Percentiles rank a stretch among this genome's conserved stretches.
Evolutionary conservation across 2,797 vertebrate species (phyloP).

Genomic region (Alfaro cultratus): DNA sequence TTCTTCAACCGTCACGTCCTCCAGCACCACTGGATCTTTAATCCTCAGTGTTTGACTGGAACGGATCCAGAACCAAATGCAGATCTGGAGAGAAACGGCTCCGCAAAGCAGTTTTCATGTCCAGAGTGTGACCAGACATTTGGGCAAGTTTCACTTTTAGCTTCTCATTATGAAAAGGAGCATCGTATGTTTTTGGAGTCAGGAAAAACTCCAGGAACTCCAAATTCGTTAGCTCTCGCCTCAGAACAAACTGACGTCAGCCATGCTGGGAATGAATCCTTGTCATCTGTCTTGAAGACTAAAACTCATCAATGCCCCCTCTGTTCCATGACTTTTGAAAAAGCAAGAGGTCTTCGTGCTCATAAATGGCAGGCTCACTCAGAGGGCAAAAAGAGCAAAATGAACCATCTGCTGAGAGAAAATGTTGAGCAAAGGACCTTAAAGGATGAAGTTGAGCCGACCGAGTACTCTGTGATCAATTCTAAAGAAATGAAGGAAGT

Average conservation of each 20-base stretch:
- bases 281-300: conserved; percentile 22
- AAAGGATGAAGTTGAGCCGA: conserved; percentile 6
- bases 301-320: conserved; percentile 71
- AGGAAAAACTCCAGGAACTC: conserved; percentile 22
- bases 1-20: conserved; percentile 79
- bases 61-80: conserved; percentile 21
- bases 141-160: conserved; percentile 44
- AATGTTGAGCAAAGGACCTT: conserved; percentile 1
- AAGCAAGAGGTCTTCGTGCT: conserved; percentile 76
- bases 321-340: conserved; percentile 76
- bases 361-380: conserved; percentile 83
- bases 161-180: conserved; percentile 53
- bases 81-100: not conserved
- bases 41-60: conserved; percentile 56
- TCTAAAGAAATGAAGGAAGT: conserved; percentile 24
- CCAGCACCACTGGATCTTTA: conserved; percentile 73
- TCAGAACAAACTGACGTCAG: conserved; percentile 5
- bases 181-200: conserved; percentile 37
- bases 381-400: conserved; percentile 34
- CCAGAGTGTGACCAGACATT: conserved; percentile 62
- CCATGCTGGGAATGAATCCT: not conserved
- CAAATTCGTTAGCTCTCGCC: not conserved
- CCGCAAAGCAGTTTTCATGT: conserved; percentile 39
- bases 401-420: not conserved
- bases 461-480: not conserved